Conservation (phyloP, 2,113 vertebrate species). For the Sorex fumeus region DNA sequence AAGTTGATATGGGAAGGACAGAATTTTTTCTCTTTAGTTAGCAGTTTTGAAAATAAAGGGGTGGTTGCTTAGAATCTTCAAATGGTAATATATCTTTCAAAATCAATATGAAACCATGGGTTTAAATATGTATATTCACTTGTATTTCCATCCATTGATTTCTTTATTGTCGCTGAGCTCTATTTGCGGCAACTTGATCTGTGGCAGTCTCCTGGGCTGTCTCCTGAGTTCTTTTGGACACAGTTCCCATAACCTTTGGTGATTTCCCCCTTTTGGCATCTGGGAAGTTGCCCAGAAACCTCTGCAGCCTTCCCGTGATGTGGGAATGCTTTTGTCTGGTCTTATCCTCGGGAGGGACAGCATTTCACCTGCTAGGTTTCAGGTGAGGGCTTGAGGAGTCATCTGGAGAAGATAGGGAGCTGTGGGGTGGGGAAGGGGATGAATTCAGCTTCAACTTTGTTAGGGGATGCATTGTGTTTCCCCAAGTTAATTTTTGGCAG, state of each 20-base stretch:
- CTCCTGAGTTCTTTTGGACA: background rate
- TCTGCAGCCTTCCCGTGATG: background rate
- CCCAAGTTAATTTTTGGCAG: background rate
- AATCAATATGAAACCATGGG: background rate
- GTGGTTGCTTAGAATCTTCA: constrained; percentile 25
- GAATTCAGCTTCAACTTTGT: background rate
- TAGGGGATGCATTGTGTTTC: background rate
- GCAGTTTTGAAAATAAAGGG: background rate
- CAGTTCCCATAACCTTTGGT: background rate
- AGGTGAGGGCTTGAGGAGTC: background rate
- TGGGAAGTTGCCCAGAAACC: background rate
- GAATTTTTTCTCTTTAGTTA: background rate
- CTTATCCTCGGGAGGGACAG: background rate
- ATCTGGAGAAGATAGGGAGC: background rate
- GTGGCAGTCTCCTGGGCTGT: background rate
- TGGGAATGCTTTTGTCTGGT: background rate
- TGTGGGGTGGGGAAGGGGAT: background rate
- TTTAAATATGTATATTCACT: background rate
- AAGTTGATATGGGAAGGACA: background rate
- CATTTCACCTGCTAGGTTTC: background rate
- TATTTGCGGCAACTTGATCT: background rate
- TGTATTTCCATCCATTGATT: background rate
- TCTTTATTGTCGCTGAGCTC: background rate
- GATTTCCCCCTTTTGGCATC: background rate
- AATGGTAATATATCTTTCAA: background rate